These are phyloP conservation scores for Ypsolopha sequella DNA, from an alignment of 2,888 invertebrate genomes.

Conservation along the genomic window DNA sequence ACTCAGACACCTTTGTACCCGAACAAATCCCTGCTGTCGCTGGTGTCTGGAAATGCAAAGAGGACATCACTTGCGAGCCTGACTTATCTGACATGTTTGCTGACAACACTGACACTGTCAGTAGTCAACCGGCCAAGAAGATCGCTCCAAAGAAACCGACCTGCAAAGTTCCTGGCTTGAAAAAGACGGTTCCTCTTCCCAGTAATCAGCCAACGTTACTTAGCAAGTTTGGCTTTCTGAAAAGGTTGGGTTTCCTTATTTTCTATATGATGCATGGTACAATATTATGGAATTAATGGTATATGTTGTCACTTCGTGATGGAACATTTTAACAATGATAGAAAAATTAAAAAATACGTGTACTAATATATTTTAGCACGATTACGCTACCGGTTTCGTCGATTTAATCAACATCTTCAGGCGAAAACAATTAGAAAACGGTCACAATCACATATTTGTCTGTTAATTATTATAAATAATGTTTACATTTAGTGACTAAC, in stretches of 20 bases:
- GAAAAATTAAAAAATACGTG: no score
- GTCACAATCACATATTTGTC: no score
- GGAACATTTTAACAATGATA: no score
- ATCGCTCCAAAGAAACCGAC: constrained; percentile 25
- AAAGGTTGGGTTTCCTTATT: constrained; percentile 47
- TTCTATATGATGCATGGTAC: neutral
- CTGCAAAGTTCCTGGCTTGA: constrained; percentile 35
- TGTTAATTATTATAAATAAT: no score
- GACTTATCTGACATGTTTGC: neutral
- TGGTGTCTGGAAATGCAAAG: constrained; percentile 1
- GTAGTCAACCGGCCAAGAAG: constrained; percentile 6
- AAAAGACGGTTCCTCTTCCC: constrained; percentile 34
- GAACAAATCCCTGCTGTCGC: neutral
- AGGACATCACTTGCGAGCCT: neutral
- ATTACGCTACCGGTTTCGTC: no score
- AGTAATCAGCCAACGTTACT: constrained; percentile 70
- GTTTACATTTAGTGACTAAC: no score
- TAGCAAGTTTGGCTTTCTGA: constrained; percentile 77
- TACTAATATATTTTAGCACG: no score
- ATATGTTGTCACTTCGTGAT: no score
- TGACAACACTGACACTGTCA: neutral
- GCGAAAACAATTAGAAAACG: no score
- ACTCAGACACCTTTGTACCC: constrained; percentile 12
- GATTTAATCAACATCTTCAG: no score
- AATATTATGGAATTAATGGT: no score